These are phyloP conservation scores for Notolepis coatsorum DNA, from an alignment of 2,797 vertebrate genomes.

Conservation along the genomic window DNA sequence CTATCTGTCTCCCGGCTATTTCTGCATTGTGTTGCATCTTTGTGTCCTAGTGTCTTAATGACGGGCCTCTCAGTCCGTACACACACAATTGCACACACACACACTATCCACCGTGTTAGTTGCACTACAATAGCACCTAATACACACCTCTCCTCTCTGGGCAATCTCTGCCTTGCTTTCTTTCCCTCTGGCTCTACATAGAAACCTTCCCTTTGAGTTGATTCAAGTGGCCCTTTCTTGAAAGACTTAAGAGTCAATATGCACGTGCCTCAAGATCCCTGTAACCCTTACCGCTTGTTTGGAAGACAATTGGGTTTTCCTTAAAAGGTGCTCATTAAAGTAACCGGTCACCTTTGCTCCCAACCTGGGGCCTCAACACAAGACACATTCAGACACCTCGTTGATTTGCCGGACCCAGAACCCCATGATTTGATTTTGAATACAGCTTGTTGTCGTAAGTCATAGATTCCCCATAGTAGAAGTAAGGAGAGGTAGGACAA, in stretches of 20 bases:
- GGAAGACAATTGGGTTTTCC: slow-evolving; percentile 46
- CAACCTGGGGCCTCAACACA: slow-evolving; percentile 10
- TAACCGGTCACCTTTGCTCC: slow-evolving; percentile 39
- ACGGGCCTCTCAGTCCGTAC: slow-evolving; percentile 50
- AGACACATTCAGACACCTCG: slow-evolving; percentile 4
- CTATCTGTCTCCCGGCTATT: slow-evolving; percentile 8
- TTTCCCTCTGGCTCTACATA: slow-evolving; percentile 15
- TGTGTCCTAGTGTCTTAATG: slow-evolving; percentile 61
- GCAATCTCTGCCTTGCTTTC: slow-evolving; percentile 39
- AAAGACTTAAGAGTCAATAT: slow-evolving; percentile 46
- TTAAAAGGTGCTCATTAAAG: slow-evolving; percentile 35
- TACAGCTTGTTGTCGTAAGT: slow-evolving; percentile 14
- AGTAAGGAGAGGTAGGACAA: background rate
- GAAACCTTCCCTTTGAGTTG: slow-evolving; percentile 29
- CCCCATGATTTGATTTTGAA: slow-evolving; percentile 13
- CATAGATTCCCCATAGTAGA: background rate
- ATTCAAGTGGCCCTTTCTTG: slow-evolving; percentile 50
- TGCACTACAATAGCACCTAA: slow-evolving; percentile 40
- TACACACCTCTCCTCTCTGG: slow-evolving; percentile 13
- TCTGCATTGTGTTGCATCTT: slow-evolving; percentile 56
- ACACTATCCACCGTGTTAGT: slow-evolving; percentile 36
- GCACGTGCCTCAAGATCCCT: slow-evolving; percentile 40
- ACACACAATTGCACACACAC: no score
- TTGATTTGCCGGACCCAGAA: background rate
- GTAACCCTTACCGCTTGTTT: slow-evolving; percentile 28